Conservation (phyloP, 53 echinoderm and acorn worm genomes). For the Paelopatides confundens region DNA sequence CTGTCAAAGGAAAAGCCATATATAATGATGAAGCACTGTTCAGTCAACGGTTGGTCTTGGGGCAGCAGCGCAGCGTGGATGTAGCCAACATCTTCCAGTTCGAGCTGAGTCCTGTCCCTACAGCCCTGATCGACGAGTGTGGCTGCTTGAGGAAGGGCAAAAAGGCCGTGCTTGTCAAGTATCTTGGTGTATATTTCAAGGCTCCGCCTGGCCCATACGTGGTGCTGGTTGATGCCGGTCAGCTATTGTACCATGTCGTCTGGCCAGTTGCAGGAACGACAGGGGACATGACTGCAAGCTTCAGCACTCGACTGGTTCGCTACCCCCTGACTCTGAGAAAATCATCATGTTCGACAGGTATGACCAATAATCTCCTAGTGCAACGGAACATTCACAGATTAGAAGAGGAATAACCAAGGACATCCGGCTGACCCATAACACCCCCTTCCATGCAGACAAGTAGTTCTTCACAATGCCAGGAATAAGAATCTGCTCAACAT, state of each 20-base stretch:
- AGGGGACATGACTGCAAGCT: too few relatives aligned
- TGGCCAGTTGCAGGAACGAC: conserved; percentile 28
- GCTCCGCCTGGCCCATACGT: not conserved
- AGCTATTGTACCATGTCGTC: conserved; percentile 45
- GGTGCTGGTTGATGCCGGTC: conserved; percentile 37
- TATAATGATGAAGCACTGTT: not conserved
- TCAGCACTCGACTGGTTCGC: too few relatives aligned
- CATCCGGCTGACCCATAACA: too few relatives aligned
- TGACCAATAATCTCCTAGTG: too few relatives aligned
- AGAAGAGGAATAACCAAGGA: too few relatives aligned
- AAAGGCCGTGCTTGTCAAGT: not conserved
- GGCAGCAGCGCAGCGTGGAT: not conserved
- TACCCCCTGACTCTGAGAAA: too few relatives aligned
- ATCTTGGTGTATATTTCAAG: conserved; percentile 28
- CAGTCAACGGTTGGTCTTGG: not conserved
- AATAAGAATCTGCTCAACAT: too few relatives aligned
- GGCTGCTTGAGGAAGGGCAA: not conserved
- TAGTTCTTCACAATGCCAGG: too few relatives aligned
- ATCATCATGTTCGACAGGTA: too few relatives aligned
- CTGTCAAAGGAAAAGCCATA: not conserved
- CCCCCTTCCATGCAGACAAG: too few relatives aligned
- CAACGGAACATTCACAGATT: too few relatives aligned
- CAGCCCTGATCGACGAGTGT: not conserved
- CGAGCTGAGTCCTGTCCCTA: not conserved
- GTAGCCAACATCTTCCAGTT: not conserved